These are phyloP conservation scores for Muscicapa adusta DNA, from an alignment of 2,113 vertebrate genomes.

Conservation along the genomic window DNA sequence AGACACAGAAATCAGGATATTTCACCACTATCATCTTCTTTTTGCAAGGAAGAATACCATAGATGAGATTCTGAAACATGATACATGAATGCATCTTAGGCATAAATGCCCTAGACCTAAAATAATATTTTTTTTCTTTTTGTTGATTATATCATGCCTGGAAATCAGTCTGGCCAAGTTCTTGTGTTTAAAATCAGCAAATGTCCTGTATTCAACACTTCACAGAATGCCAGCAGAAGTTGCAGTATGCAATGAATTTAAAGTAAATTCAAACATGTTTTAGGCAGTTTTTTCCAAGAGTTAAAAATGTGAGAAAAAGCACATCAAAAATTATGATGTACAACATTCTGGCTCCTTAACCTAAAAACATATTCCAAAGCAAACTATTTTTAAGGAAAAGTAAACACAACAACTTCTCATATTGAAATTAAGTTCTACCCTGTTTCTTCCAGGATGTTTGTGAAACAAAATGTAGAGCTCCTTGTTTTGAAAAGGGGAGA, in stretches of 20 bases:
- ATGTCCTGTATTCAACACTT: neutral
- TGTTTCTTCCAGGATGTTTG: neutral
- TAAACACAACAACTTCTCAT: neutral
- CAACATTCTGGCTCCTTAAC: neutral
- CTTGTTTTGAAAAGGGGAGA: neutral
- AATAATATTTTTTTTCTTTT: neutral
- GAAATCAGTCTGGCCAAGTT: neutral
- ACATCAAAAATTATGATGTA: neutral
- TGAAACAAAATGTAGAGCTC: neutral
- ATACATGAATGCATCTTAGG: neutral
- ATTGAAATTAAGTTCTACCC: neutral
- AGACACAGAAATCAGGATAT: neutral
- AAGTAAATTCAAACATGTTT: neutral
- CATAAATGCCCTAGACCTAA: neutral
- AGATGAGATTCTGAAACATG: neutral
- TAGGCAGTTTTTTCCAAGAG: neutral
- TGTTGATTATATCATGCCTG: neutral
- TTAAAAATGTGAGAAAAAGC: neutral
- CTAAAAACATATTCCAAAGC: neutral
- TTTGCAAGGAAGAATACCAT: neutral
- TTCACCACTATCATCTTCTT: neutral
- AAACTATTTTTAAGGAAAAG: neutral
- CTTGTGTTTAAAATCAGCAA: neutral
- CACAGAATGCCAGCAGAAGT: neutral
- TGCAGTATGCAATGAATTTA: neutral